phyloP scores from a whole-genome alignment of 2,113 vertebrate species.

The Oncorhynchus tshawytscha region DNA sequence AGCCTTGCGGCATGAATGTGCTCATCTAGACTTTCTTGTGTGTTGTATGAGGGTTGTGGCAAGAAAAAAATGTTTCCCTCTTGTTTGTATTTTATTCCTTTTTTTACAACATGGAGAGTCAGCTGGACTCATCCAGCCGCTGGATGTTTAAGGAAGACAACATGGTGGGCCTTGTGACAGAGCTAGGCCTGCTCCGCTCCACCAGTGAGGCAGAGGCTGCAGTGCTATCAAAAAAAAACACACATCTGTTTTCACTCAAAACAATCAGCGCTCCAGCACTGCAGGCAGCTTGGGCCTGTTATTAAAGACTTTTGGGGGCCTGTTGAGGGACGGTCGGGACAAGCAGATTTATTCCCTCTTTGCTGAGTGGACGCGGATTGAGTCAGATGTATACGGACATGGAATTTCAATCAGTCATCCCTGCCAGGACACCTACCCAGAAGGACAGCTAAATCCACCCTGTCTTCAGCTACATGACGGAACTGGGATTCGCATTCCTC shows the following conservation, averaged over 20 bases:
- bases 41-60: constrained; percentile 44
- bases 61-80: constrained; percentile 38
- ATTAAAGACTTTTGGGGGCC: constrained; percentile 74
- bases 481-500: constrained; percentile 16
- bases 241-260: constrained; percentile 81
- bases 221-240: background rate
- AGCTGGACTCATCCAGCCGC: constrained; percentile 56
- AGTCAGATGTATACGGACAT: constrained; percentile 66
- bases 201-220: constrained; percentile 18
- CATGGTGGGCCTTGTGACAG: constrained; percentile 34
- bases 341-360: constrained; percentile 63
- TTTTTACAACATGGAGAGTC: constrained; percentile 32
- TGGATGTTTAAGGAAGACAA: constrained; percentile 72
- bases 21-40: constrained; percentile 54
- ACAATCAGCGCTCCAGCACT: constrained; percentile 70
- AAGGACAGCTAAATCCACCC: constrained; percentile 37
- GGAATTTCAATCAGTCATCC: constrained; percentile 73
- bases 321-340: constrained; percentile 61
- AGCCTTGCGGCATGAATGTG: constrained; percentile 52
- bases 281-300: constrained; percentile 68
- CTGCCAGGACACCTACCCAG: constrained; percentile 50
- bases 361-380: constrained; percentile 48
- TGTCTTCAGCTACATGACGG: constrained; percentile 19
- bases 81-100: constrained; percentile 31
- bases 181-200: constrained; percentile 15